Percentiles rank a stretch among this genome's conserved stretches.
Conservation (phyloP, 1,140 invertebrate species). For the Drosophila kepulauana region DNA sequence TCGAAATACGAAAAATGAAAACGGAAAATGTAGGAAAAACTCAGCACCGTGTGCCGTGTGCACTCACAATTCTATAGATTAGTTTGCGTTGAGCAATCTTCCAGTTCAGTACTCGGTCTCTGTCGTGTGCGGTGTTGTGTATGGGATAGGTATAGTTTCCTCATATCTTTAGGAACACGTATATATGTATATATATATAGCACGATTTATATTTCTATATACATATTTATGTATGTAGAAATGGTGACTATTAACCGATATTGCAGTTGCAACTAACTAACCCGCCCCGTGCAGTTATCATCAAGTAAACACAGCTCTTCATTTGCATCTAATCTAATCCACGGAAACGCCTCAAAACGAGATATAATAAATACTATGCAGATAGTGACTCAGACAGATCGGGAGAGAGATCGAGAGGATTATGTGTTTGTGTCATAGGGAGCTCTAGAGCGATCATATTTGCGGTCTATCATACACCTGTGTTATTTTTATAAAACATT, state of each 20-base stretch:
- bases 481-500: slow-evolving; percentile 72
- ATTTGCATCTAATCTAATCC: slow-evolving; percentile 14
- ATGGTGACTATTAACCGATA: slow-evolving; percentile 50
- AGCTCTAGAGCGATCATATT: slow-evolving; percentile 52
- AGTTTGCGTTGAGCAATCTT: slow-evolving; percentile 82
- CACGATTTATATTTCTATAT: slow-evolving; percentile 16
- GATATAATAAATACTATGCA: neutral
- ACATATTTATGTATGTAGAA: slow-evolving; percentile 15
- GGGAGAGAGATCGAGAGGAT: neutral
- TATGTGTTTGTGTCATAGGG: slow-evolving; percentile 63
- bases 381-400: slow-evolving; percentile 16
- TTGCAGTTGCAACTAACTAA: slow-evolving; percentile 39
- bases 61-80: slow-evolving; percentile 83
- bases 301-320: slow-evolving; percentile 17
- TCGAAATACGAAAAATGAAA: slow-evolving; percentile 10
- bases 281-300: slow-evolving; percentile 21
- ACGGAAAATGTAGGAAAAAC: slow-evolving; percentile 52
- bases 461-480: slow-evolving; percentile 65
- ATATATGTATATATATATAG: slow-evolving; percentile 8
- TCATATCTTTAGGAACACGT: slow-evolving; percentile 6
- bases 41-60: slow-evolving; percentile 73
- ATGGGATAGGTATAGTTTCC: slow-evolving; percentile 57
- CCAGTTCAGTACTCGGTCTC: slow-evolving; percentile 80
- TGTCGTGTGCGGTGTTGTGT: slow-evolving; percentile 73
- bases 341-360: slow-evolving; percentile 6